These are phyloP conservation scores for Sinelater perroti DNA, from an alignment of 2,888 invertebrate genomes.

Conservation along the genomic window DNA sequence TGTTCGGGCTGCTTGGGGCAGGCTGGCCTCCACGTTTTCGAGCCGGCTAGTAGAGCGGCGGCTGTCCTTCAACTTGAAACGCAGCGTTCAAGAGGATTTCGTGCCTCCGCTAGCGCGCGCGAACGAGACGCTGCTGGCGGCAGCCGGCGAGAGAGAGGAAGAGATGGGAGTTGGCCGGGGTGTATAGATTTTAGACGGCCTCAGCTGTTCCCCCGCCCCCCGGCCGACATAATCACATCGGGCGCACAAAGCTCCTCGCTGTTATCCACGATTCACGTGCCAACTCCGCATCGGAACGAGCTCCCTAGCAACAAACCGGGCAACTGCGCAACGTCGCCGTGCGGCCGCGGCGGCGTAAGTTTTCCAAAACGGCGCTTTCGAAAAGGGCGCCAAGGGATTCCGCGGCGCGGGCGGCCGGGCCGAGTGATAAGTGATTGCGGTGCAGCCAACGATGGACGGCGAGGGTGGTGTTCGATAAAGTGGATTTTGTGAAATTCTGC, in stretches of 20 bases:
- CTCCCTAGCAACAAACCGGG: slow-evolving; percentile 43
- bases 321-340: slow-evolving; percentile 38
- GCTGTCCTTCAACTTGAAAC: slow-evolving; percentile 51
- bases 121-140: slow-evolving; percentile 15
- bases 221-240: slow-evolving; percentile 34
- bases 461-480: too few relatives aligned
- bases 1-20: too few relatives aligned
- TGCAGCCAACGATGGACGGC: too few relatives aligned
- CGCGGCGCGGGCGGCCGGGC: too few relatives aligned
- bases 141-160: slow-evolving; percentile 34
- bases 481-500: too few relatives aligned
- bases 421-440: too few relatives aligned
- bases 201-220: slow-evolving; percentile 45
- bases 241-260: slow-evolving; percentile 40
- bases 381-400: too few relatives aligned
- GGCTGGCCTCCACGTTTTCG: too few relatives aligned
- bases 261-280: slow-evolving; percentile 31
- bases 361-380: slow-evolving; percentile 41
- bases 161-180: slow-evolving; percentile 37
- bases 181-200: slow-evolving; percentile 49
- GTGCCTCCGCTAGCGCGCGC: slow-evolving; percentile 18
- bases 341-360: too few relatives aligned
- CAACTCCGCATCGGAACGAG: slow-evolving; percentile 38
- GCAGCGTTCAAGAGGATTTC: slow-evolving; percentile 37
- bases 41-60: slow-evolving; percentile 34